phyloP scores from a whole-genome alignment of 2,888 invertebrate genomes.

The Nephrotoma guestfalica region DNA sequence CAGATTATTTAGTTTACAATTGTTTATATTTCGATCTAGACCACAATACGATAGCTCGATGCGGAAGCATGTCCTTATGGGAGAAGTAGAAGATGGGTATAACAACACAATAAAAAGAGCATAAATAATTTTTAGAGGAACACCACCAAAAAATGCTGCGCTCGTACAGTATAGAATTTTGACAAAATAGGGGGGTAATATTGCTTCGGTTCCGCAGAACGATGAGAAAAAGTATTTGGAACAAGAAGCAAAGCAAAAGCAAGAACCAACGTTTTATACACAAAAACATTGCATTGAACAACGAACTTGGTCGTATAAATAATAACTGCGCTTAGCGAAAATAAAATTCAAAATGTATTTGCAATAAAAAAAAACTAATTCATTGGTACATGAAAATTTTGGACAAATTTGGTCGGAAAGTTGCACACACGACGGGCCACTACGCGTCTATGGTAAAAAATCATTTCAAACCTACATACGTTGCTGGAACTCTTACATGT shows the following conservation, averaged over 20 bases:
- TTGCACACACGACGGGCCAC: neutral
- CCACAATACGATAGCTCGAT: too few species aligned
- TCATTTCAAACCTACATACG: neutral
- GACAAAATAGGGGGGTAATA: constrained; percentile 66
- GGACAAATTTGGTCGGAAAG: neutral
- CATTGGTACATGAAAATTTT: neutral
- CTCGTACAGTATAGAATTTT: constrained; percentile 79
- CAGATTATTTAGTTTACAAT: too few species aligned
- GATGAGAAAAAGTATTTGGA: constrained; percentile 61
- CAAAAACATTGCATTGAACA: constrained; percentile 70
- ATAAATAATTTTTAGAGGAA: constrained; percentile 41
- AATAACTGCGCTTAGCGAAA: neutral
- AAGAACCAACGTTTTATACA: constrained; percentile 61
- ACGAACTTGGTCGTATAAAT: constrained; percentile 52
- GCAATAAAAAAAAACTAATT: neutral
- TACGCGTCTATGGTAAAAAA: neutral
- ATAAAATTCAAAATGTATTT: neutral
- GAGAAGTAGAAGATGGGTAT: constrained; percentile 47
- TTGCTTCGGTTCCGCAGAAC: constrained; percentile 71
- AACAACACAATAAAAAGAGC: constrained; percentile 46
- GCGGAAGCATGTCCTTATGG: too few species aligned
- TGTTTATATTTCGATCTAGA: too few species aligned
- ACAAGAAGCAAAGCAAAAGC: constrained; percentile 60
- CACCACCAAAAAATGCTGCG: constrained; percentile 11
- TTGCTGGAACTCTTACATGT: neutral